Conservation (phyloP, 2,888 invertebrate species). For the Aspidiotus rigidus region DNA sequence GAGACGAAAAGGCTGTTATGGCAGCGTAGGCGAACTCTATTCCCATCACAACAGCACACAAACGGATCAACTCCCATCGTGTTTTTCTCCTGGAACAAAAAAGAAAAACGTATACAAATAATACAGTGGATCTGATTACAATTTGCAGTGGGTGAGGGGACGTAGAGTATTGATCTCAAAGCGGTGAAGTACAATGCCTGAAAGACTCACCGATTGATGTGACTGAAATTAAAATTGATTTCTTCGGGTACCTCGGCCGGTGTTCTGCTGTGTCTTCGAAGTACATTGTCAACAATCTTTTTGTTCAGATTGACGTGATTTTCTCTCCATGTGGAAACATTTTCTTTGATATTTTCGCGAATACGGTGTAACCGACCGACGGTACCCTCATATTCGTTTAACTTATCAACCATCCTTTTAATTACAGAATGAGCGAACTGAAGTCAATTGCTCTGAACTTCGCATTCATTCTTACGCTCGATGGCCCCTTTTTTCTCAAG, state of each 20-base stretch:
- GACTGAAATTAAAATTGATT: constrained; percentile 21
- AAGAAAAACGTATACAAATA: too few species aligned
- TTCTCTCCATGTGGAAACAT: constrained; percentile 49
- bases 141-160: too few species aligned
- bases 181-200: background rate
- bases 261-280: background rate
- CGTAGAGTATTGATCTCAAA: too few species aligned
- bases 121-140: too few species aligned
- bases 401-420: constrained; percentile 61
- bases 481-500: too few species aligned
- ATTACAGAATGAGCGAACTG: too few species aligned
- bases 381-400: constrained; percentile 69
- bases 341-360: constrained; percentile 56
- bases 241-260: background rate
- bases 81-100: constrained; percentile 57
- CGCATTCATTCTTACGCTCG: too few species aligned
- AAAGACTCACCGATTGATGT: constrained; percentile 34
- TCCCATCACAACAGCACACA: constrained; percentile 92
- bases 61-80: constrained; percentile 66
- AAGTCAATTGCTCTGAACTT: too few species aligned
- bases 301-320: constrained; percentile 1
- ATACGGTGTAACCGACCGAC: constrained; percentile 60
- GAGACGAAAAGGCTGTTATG: constrained; percentile 93
- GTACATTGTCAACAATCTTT: constrained; percentile 19
- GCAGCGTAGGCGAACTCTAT: constrained; percentile 96